Base-by-base conservation (phyloP, 1,140 invertebrate genomes). In the Tribolium castaneum region DNA sequence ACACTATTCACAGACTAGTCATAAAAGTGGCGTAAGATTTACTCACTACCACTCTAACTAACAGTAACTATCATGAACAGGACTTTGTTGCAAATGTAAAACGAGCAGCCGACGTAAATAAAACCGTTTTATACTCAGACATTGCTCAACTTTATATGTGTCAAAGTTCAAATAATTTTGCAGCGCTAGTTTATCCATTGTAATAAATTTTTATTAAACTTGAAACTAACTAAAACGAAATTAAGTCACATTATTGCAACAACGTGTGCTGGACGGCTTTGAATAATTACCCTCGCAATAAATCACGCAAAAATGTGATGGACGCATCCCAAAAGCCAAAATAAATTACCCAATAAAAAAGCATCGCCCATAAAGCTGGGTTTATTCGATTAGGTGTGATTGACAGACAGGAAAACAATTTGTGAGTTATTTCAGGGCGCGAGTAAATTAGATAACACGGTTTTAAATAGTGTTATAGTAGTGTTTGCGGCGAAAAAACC, bases 321-420 rank as follows among this genome's bases (percentile, higher is more conserved):
- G 34, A 39, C 6, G 34, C 34, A 7, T 39, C 34, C 34, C 34
- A 19, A 7, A 59, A 9, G 52, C 52, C 14, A 16, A 54, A 54
- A 59, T 59, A 35, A 66, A 35, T 35, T 4, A 66, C 59, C 59
- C 25, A 35, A 34, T 66, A 66, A 66, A 66, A 19, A 35, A 66
- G 9, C 59, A 14, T 12, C 25, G 30, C 5, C 59, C 30, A 66
- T 66, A 66, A 66, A 66, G 59, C 56, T 30, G 22, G 30, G 19
- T 62, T 62, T 10, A 62, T 62, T 62, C 59, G 59, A 66, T 66
- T 66, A 66, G 14, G 30, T 35, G 59, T 66, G 59, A 66, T 66
- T 66, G 59, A 66, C 59, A 66, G 59, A 12, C 30, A 39, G 59
- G 59, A 66, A 66, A 66, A 66, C 59, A 66, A 66, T 66, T 66